Evolutionary conservation across 2,113 vertebrate species (phyloP).

Genomic region (Apaloderma vittatum): DNA sequence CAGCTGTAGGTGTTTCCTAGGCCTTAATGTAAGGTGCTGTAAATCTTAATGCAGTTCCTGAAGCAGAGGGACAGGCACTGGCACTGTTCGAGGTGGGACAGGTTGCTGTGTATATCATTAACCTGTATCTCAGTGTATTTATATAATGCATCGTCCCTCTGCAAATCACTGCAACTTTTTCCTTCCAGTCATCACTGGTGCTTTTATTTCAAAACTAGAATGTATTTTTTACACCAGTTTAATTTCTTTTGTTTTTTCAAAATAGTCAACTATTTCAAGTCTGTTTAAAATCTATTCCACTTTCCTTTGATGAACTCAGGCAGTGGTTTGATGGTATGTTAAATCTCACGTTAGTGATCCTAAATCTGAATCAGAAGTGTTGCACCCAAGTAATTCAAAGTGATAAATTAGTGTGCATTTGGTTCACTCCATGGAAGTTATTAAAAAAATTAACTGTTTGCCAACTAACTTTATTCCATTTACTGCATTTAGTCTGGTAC

Average conservation of each 20-base stretch:
- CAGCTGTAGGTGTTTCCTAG: neutral
- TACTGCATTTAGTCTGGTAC: neutral
- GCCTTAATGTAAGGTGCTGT: neutral
- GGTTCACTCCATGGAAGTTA: neutral
- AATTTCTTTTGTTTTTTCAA: neutral
- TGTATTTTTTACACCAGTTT: neutral
- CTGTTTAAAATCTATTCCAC: neutral
- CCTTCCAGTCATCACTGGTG: neutral
- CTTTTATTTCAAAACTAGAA: neutral
- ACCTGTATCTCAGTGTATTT: neutral
- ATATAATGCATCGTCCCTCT: neutral
- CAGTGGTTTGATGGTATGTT: neutral
- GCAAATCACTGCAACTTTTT: neutral
- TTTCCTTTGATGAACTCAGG: neutral
- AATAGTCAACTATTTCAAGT: neutral
- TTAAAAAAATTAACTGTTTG: neutral
- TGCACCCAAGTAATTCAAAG: neutral
- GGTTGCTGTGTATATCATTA: neutral
- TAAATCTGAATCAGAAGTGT: neutral
- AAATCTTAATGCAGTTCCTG: neutral
- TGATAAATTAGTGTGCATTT: neutral
- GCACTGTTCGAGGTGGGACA: neutral
- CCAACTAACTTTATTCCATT: neutral
- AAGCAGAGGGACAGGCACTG: neutral
- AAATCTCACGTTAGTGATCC: neutral